Base-by-base conservation (phyloP, 2,113 vertebrate genomes). In the Rhinolophus sinicus region DNA sequence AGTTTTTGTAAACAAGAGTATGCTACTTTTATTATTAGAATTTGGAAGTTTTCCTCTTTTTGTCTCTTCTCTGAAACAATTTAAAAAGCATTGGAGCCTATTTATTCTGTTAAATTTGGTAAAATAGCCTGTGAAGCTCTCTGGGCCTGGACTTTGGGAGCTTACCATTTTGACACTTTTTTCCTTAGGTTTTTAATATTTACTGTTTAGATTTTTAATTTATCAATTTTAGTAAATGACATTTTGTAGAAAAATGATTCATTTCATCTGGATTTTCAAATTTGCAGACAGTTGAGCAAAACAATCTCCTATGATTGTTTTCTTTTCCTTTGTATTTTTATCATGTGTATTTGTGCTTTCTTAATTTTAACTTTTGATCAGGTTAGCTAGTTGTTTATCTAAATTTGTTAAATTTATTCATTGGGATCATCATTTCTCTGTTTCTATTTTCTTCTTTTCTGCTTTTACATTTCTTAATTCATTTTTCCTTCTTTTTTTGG, bases 391-490 rank as follows among this genome's bases (percentile, higher is more conserved):
- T 58, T 77, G 76, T 40, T 22, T n/a, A 9, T 81, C 38, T 69
- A 52, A 81, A 77, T 33, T 88, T 65, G 14, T 40, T 93, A 81
- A 84, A 90, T 52, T 28, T 85, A 54, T 93, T 87, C 21, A 18
- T 58, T 76, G 44, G n/a, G 11, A 18, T 87, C 12, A 76, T 24
- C 16, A 76, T 87, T 85, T 81, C 58, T 93, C 30, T 82, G 4
- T 73, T 95, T 86, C 56, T 15, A 52, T 92, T 94, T 84, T 58
- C 69, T 77, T 67, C 26, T 90, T 77, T 96, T 58, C 54, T 77
- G 6, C 50, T 96, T 94, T 93, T 6, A 85, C 19, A 38, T 77
- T 72, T 82, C 50, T 65, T 52, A 78, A 58, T 85, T 40, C 21
- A 38, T 82, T 81, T 96, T 35, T 69, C 13, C 7, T 56, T 72